Percentiles rank a stretch among this genome's conserved stretches.
Evolutionary conservation across 2,888 invertebrate species (phyloP).

Genomic region (Melinaea menophilus): DNA sequence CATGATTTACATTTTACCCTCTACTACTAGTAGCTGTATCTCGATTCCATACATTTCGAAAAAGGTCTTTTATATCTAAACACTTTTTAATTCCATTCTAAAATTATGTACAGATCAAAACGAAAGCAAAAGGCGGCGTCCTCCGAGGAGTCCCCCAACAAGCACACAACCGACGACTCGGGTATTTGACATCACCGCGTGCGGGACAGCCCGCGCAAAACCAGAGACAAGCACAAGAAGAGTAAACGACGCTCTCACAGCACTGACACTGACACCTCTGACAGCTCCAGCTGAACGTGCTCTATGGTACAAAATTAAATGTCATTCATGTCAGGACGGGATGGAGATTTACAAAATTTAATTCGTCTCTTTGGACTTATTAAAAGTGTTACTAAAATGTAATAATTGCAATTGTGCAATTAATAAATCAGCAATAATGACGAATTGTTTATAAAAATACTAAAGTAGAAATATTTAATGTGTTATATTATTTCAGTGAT

Average conservation of each 20-base stretch:
- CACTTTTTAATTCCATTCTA: neutral
- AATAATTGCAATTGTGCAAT: no score
- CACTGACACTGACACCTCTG: conserved; percentile 55
- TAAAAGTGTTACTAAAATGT: no score
- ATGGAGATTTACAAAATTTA: no score
- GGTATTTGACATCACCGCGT: conserved; percentile 75
- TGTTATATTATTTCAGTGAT: no score
- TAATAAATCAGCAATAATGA: no score
- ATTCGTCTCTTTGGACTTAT: no score
- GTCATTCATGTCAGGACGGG: no score
- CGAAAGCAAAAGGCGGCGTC: conserved; percentile 67
- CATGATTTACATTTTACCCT: no score
- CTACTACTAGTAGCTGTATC: no score
- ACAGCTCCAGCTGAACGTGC: conserved; percentile 61
- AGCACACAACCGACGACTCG: conserved; percentile 71
- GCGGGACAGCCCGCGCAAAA: conserved; percentile 49
- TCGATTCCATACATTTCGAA: neutral
- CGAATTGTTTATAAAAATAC: no score
- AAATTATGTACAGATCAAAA: conserved; percentile 45
- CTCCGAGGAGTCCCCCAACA: conserved; percentile 65
- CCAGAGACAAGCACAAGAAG: conserved; percentile 44
- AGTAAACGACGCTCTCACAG: conserved; percentile 45
- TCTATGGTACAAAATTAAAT: no score
- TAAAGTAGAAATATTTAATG: no score
- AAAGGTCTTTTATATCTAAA: neutral